Evolutionary conservation across 2,113 vertebrate species (phyloP).

Genomic region (Esox niger): DNA sequence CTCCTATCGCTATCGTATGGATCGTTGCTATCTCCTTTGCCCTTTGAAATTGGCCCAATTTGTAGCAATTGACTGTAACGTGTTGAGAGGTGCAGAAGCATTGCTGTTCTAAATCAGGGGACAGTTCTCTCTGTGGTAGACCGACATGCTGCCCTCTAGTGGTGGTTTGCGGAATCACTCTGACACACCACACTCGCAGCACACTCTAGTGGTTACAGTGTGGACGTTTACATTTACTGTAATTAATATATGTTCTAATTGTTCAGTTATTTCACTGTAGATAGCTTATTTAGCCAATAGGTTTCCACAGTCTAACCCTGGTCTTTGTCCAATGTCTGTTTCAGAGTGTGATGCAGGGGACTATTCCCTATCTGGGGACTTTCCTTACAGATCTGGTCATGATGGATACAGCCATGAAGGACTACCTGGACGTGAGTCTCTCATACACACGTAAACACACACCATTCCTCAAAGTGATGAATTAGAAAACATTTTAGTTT

Average conservation of each 20-base stretch:
- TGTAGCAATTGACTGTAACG: not conserved
- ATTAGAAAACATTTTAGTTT: no score
- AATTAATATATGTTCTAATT: not conserved
- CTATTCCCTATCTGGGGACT: conserved; percentile 94
- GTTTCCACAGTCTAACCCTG: not conserved
- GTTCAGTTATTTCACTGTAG: not conserved
- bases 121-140: not conserved
- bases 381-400: conserved; percentile 97
- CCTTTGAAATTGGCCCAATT: not conserved
- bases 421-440: conserved; percentile 86
- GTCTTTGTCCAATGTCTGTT: conserved; percentile 10
- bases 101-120: not conserved
- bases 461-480: not conserved
- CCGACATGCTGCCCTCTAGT: not conserved
- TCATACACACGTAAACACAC: not conserved
- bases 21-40: not conserved
- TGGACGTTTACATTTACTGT: not conserved
- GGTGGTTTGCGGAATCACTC: not conserved
- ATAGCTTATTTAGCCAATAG: not conserved
- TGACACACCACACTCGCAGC: not conserved
- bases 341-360: conserved; percentile 96
- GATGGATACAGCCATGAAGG: conserved; percentile 98
- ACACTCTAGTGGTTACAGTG: not conserved
- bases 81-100: not conserved
- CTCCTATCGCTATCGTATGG: not conserved